phyloP scores from a whole-genome alignment of 2,113 vertebrate species.

The Poecilia latipinna region DNA sequence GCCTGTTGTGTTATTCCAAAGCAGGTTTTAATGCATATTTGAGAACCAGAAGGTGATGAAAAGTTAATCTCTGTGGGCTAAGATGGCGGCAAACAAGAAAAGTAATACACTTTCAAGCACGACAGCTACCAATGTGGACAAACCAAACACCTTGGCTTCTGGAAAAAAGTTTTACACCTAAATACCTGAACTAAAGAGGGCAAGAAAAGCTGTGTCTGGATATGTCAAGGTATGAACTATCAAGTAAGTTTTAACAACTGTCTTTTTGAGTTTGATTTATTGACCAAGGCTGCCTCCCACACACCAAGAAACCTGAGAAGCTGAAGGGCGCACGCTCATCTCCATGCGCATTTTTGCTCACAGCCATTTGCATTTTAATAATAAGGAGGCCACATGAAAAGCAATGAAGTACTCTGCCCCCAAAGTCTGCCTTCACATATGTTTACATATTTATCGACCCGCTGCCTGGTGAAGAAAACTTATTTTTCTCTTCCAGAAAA shows the following conservation, averaged over 20 bases:
- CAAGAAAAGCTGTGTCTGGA: too few relatives aligned
- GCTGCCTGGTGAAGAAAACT: neutral
- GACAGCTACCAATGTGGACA: too few relatives aligned
- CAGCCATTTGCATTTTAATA: conserved; percentile 45
- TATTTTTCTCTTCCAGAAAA: neutral
- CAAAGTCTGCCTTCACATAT: neutral
- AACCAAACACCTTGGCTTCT: too few relatives aligned
- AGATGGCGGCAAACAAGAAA: too few relatives aligned
- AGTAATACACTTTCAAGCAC: too few relatives aligned
- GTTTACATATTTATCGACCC: conserved; percentile 46
- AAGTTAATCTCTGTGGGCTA: too few relatives aligned
- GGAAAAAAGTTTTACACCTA: too few relatives aligned
- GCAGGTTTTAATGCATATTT: neutral
- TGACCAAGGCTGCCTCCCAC: neutral
- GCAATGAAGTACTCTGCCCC: conserved; percentile 39
- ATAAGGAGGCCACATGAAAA: conserved; percentile 37
- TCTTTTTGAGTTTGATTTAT: conserved; percentile 13
- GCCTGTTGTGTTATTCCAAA: neutral
- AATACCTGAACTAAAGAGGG: too few relatives aligned
- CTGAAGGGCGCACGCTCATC: neutral
- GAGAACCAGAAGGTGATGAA: too few relatives aligned
- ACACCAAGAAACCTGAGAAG: conserved; percentile 14
- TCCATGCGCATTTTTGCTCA: conserved; percentile 29
- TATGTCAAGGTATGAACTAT: too few relatives aligned
- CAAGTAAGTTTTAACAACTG: too few relatives aligned